Percentiles rank a stretch among this genome's conserved stretches.
Evolutionary conservation across 2,113 vertebrate genomes (phyloP).

Genomic region (Eira barbara): DNA sequence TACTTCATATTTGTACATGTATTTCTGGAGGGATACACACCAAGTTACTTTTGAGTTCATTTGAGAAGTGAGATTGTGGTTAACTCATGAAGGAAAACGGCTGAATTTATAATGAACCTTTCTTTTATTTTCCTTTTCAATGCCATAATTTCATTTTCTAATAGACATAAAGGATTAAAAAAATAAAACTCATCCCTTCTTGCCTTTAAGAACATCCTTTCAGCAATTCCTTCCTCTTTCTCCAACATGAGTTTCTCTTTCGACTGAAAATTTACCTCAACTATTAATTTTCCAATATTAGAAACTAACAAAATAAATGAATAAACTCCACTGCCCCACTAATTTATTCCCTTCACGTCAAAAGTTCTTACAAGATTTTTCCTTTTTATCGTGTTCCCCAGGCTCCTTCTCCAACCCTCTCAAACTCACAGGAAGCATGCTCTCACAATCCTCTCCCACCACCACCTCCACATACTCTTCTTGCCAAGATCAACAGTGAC

Average conservation of each 20-base stretch:
- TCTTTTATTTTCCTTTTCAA: neutral
- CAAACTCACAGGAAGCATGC: neutral
- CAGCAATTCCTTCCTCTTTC: neutral
- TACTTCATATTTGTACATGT: neutral
- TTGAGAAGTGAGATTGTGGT: neutral
- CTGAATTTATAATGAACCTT: neutral
- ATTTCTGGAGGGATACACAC: neutral
- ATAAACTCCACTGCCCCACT: neutral
- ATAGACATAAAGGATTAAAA: neutral
- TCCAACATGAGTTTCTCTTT: neutral
- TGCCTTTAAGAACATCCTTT: neutral
- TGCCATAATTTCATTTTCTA: neutral
- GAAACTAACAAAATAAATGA: neutral
- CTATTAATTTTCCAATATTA: neutral
- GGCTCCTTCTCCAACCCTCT: neutral
- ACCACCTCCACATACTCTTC: neutral
- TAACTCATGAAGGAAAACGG: neutral
- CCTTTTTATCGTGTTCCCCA: neutral
- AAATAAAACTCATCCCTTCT: neutral
- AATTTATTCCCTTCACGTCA: neutral
- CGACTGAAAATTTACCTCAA: neutral
- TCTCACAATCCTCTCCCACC: neutral
- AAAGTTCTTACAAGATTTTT: neutral
- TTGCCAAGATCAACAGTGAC: neutral
- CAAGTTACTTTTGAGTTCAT: neutral